Base-by-base conservation (phyloP, 2,888 invertebrate genomes). In the Lithophane socia region DNA sequence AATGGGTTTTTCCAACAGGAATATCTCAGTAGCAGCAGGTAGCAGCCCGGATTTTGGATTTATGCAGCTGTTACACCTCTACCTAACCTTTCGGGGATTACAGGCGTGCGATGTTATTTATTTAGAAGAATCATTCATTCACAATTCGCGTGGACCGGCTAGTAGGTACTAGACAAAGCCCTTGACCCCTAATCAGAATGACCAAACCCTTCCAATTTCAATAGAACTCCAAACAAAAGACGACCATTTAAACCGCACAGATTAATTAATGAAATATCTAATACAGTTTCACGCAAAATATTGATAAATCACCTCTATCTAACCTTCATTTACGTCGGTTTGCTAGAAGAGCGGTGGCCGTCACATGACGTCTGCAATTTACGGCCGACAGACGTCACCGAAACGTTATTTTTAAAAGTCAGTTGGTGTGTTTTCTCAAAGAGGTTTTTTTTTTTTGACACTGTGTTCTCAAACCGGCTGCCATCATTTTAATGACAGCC, bases 221-320 rank as follows among this genome's bases (percentile, higher is more conserved):
- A 56, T 42, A 24, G 21, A 47, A 12, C 16, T 0, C 16, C 5
- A 16, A 18, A 77, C 47, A 77, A 76, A 61, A 29, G 42, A 21
- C 9, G 12, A 21, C 37, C 9, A n/a, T 73, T 52, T 29, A 44
- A 21, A 4, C 16, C 5, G 0, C n/a, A 54, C 16, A 44, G 13
- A 63, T 75, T 21, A 76, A 76, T 76, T 47, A 64, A 77, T 64
- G 49, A 77, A 63, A 56, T 61, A 75, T 12, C 13, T 29, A 56
- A 49, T 61, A n/a, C 16, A 61, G 0, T 52, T 74, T 49, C 24
- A 44, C 29, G 4, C 21, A 13, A 49, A 70, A 58, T 52, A 52
- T 37, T 61, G 56, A 70, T 29, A 29, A 58, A 52, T 67, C 13
- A 52, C 24, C 37, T n/a, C 21, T 24, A 37, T 8, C 12, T 0